These are phyloP conservation scores for Monoplex corrugatus DNA, from an alignment of 2,888 invertebrate species.

Conservation along the genomic window DNA sequence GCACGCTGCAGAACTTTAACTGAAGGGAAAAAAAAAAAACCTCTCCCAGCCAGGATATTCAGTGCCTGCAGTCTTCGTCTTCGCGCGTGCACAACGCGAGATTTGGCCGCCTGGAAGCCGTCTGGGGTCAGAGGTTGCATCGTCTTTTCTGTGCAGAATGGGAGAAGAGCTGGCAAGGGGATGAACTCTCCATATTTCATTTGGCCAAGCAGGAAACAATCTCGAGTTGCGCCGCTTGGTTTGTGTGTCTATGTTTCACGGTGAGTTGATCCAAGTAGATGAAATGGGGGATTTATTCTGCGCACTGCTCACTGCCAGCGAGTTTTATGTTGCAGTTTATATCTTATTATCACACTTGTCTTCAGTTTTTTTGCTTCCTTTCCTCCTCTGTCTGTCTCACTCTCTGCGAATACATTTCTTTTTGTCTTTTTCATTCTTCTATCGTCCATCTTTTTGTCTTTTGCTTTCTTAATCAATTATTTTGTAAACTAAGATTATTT, in stretches of 20 bases:
- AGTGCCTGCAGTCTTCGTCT: not conserved
- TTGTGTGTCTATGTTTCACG: slow-evolving; percentile 33
- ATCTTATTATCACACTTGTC: no score
- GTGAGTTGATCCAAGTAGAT: no score
- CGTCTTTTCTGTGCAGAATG: slow-evolving; percentile 37
- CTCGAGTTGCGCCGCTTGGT: slow-evolving; percentile 1
- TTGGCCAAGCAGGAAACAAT: slow-evolving; percentile 39
- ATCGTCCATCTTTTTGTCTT: no score
- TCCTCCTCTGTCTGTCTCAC: no score
- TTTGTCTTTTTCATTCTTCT: no score
- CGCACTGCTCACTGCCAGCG: no score
- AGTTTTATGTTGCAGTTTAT: no score
- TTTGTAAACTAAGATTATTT: no score
- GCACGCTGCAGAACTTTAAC: not conserved
- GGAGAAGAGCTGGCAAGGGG: slow-evolving; percentile 41
- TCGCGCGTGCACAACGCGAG: slow-evolving; percentile 18
- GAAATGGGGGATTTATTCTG: no score
- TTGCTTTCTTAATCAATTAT: no score
- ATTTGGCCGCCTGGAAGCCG: slow-evolving; percentile 1
- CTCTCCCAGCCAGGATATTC: not conserved
- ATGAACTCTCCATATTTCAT: slow-evolving; percentile 44
- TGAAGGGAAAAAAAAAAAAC: not conserved
- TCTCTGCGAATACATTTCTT: no score
- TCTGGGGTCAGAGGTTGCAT: slow-evolving; percentile 15
- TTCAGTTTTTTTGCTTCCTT: no score